These are phyloP conservation scores for Gila robusta DNA, from an alignment of 2,797 vertebrate genomes.

Conservation along the genomic window DNA sequence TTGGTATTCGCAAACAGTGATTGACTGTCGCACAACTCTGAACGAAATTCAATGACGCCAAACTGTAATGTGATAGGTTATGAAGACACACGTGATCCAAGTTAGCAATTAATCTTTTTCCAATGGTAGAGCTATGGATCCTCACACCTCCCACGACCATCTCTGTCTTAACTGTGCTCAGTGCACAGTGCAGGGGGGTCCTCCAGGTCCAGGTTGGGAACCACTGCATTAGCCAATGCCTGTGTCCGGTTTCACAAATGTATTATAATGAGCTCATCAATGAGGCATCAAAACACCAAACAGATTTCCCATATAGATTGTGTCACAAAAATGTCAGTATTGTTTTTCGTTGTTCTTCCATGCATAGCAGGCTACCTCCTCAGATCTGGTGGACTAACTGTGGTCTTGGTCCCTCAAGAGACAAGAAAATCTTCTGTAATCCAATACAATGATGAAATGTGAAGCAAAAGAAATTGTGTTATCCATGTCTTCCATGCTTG, in stretches of 20 bases:
- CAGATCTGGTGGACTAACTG: neutral
- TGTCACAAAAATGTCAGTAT: neutral
- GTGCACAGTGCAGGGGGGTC: too few species aligned
- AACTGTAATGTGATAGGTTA: too few species aligned
- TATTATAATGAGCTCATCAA: too few species aligned
- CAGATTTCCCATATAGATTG: neutral
- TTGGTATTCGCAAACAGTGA: too few species aligned
- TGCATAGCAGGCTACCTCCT: neutral
- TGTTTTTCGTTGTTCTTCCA: neutral
- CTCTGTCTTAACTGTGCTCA: too few species aligned
- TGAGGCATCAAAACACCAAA: neutral
- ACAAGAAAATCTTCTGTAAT: neutral
- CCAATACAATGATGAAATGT: neutral
- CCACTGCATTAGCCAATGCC: neutral
- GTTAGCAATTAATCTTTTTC: too few species aligned
- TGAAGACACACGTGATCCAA: too few species aligned
- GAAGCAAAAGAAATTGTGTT: neutral
- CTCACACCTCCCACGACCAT: too few species aligned
- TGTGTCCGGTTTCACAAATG: neutral
- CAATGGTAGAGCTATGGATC: too few species aligned
- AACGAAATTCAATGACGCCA: too few species aligned
- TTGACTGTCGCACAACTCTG: too few species aligned
- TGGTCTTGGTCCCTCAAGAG: neutral
- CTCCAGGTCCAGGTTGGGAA: too few species aligned
- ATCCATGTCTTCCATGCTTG: slow-evolving; percentile 8